These are phyloP conservation scores for Anarhynchus alexandrinus DNA, from an alignment of 2,113 vertebrate genomes.

Conservation along the genomic window DNA sequence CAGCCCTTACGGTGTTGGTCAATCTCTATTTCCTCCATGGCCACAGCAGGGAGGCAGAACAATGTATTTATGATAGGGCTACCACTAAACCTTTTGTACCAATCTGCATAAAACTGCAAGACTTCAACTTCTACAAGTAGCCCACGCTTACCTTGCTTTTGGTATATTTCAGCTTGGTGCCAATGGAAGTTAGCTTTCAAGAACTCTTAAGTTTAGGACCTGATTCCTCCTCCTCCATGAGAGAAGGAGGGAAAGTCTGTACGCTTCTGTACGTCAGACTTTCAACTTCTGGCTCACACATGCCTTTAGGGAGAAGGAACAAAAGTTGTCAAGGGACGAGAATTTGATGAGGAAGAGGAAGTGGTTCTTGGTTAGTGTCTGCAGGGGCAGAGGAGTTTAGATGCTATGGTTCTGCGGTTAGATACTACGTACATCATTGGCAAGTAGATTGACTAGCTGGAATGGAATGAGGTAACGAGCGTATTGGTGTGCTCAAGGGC, in stretches of 20 bases:
- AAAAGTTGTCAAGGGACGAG: not conserved
- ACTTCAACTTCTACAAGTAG: not conserved
- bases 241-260: not conserved
- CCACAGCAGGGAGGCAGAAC: not conserved
- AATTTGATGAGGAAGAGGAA: not conserved
- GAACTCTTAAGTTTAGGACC: not conserved
- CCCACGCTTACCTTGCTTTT: not conserved
- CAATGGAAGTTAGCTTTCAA: not conserved
- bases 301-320: not conserved
- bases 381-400: not conserved
- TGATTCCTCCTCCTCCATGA: not conserved
- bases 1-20: not conserved
- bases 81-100: not conserved
- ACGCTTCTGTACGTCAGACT: not conserved
- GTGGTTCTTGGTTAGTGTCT: not conserved
- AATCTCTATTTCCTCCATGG: not conserved
- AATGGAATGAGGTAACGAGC: not conserved
- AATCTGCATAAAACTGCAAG: not conserved
- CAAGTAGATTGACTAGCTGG: not conserved
- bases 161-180: not conserved
- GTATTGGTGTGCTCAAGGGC: not conserved
- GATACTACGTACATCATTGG: not conserved
- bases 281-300: not conserved
- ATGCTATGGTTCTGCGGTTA: not conserved
- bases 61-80: not conserved